Conservation (phyloP, 1,140 invertebrate genomes). For the Brachionus rubens region DNA sequence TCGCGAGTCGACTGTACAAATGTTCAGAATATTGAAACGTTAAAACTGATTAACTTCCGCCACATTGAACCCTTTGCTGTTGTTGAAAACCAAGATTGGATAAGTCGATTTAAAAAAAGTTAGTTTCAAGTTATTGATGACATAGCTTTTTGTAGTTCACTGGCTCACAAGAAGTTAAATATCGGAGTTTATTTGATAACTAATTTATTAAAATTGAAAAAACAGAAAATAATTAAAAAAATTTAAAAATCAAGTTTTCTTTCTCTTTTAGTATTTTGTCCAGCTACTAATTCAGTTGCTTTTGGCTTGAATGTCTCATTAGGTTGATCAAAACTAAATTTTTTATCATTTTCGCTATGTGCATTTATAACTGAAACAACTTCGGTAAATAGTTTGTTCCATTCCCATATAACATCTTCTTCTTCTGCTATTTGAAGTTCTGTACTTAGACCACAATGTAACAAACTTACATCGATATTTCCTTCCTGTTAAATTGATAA, state of each 20-base stretch:
- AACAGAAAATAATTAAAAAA: not conserved
- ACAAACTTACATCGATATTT: conserved; percentile 42
- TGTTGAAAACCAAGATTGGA: too few species aligned
- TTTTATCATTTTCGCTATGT: not conserved
- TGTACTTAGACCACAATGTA: conserved; percentile 44
- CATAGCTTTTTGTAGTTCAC: too few species aligned
- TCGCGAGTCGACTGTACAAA: too few species aligned
- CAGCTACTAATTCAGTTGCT: not conserved
- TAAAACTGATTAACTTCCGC: too few species aligned
- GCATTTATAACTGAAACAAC: not conserved
- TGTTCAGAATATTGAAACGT: too few species aligned
- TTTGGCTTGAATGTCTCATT: not conserved
- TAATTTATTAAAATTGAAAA: not conserved
- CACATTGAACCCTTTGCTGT: too few species aligned
- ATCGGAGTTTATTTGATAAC: not conserved
- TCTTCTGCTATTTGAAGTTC: conserved; percentile 32
- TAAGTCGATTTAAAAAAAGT: too few species aligned
- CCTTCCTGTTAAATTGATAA: conserved; percentile 37
- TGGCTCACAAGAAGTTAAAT: too few species aligned
- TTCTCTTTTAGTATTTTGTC: not conserved
- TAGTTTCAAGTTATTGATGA: too few species aligned
- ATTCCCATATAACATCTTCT: conserved; percentile 45
- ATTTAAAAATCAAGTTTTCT: not conserved
- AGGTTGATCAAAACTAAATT: conserved; percentile 9
- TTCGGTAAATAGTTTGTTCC: conserved; percentile 44